Evolutionary conservation across 2,797 vertebrate species (phyloP).

Genomic region (Eulemur albifrons): DNA sequence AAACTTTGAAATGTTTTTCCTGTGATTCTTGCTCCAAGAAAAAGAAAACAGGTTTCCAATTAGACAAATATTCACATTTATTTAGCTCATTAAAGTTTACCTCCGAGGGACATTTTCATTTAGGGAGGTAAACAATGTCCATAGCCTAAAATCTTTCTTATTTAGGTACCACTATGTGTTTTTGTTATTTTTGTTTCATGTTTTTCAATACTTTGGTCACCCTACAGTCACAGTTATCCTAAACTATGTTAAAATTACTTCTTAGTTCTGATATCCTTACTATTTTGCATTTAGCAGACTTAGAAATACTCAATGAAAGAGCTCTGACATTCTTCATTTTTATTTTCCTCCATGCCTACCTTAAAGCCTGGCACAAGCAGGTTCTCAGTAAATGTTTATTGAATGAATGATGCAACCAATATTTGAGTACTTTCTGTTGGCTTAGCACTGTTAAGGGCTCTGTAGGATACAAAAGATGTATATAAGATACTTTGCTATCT

Average conservation of each 20-base stretch:
- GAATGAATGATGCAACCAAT: not conserved
- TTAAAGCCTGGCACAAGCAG: not conserved
- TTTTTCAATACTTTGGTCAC: slow-evolving; percentile 20
- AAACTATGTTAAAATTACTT: slow-evolving; percentile 49
- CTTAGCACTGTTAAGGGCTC: not conserved
- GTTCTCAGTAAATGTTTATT: not conserved
- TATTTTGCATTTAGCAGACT: not conserved
- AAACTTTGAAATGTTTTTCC: slow-evolving; percentile 75
- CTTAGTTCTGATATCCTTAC: slow-evolving; percentile 13
- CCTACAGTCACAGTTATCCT: not conserved
- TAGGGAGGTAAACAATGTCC: not conserved
- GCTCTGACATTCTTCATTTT: not conserved
- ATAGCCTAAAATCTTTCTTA: not conserved
- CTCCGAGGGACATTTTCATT: slow-evolving; percentile 17
- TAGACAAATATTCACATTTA: slow-evolving; percentile 60
- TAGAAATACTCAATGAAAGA: not conserved
- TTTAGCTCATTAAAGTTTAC: slow-evolving; percentile 32
- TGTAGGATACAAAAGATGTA: not conserved
- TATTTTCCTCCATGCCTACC: not conserved
- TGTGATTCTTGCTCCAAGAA: slow-evolving; percentile 64
- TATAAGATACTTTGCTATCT: not conserved
- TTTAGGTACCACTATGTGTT: not conserved
- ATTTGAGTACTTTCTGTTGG: not conserved
- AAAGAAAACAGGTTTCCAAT: slow-evolving; percentile 78
- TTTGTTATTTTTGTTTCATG: slow-evolving; percentile 36